Evolutionary conservation across 2,888 invertebrate species (phyloP).

Genomic region (Drosophila phalerata): DNA sequence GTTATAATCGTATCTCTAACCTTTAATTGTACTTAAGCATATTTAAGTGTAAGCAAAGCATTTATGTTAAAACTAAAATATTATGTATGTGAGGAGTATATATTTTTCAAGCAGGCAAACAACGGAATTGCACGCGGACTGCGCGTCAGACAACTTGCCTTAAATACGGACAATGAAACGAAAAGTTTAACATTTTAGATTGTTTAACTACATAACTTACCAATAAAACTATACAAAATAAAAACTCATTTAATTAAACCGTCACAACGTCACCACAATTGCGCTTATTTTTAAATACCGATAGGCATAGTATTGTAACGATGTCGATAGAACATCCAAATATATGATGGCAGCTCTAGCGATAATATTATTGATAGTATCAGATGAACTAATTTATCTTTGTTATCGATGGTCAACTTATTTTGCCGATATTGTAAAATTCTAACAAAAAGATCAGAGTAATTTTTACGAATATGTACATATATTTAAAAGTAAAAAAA

Average conservation of each 20-base stretch:
- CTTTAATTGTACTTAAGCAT: constrained; percentile 43
- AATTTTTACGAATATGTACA: too few species aligned
- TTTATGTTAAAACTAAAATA: constrained; percentile 66
- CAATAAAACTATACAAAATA: constrained; percentile 64
- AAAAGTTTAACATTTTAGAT: constrained; percentile 75
- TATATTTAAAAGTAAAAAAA: too few species aligned
- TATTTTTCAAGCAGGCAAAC: constrained; percentile 61
- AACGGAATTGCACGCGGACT: constrained; percentile 35
- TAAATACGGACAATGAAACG: constrained; percentile 82
- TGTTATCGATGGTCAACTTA: too few species aligned
- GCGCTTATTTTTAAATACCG: not conserved
- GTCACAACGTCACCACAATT: too few species aligned
- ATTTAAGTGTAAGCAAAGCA: constrained; percentile 68
- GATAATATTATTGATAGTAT: not conserved
- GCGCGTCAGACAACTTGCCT: constrained; percentile 76
- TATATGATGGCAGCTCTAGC: not conserved
- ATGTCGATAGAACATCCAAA: not conserved
- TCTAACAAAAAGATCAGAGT: too few species aligned
- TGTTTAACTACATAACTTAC: constrained; percentile 71
- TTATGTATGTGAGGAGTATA: constrained; percentile 10
- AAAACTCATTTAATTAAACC: not conserved
- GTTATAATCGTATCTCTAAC: constrained; percentile 52
- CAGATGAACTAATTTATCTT: too few species aligned
- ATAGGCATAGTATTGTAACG: not conserved
- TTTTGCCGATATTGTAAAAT: too few species aligned